phyloP scores from a whole-genome alignment of 2,888 invertebrate genomes.

The Orthonychiurus folsomi region DNA sequence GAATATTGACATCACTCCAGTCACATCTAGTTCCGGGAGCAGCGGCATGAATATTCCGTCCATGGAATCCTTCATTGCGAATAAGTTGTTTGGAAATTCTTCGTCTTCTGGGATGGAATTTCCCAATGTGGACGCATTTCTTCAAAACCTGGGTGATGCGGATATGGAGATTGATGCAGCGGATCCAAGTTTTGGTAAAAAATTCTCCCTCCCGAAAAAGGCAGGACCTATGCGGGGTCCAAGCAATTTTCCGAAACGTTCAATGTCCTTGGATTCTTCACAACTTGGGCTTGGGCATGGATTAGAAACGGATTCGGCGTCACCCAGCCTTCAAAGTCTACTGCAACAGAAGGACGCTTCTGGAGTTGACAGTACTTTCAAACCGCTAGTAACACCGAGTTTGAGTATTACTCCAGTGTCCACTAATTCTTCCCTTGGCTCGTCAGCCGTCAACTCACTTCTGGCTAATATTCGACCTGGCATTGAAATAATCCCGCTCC shows the following conservation, averaged over 20 bases:
- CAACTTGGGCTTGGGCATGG: constrained; percentile 4
- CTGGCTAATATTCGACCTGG: constrained; percentile 57
- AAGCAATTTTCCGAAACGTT: constrained; percentile 21
- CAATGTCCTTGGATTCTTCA: constrained; percentile 23
- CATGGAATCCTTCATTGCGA: constrained; percentile 7
- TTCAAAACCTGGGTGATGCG: constrained; percentile 13
- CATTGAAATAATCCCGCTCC: constrained; percentile 74
- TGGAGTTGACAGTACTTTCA: constrained; percentile 38
- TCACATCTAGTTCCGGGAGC: constrained; percentile 11
- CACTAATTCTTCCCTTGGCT: constrained; percentile 43
- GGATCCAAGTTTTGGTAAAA: neutral
- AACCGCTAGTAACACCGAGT: constrained; percentile 48
- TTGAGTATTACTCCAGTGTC: constrained; percentile 57
- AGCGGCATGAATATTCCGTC: neutral
- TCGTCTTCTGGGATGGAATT: constrained; percentile 12
- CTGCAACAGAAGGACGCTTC: too few relatives aligned
- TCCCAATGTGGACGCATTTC: constrained; percentile 15
- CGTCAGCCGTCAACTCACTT: constrained; percentile 52
- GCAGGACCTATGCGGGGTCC: constrained; percentile 5
- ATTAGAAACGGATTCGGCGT: neutral
- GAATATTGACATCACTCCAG: constrained; percentile 39
- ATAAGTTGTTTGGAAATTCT: constrained; percentile 21
- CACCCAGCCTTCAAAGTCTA: constrained; percentile 1
- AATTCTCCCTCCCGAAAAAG: constrained; percentile 3
- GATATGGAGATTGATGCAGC: constrained; percentile 20